A percentile compares a stretch with the other conserved stretches of the same genome.
phyloP scores from a whole-genome alignment of 2,113 vertebrate species.

The Rynchops niger region DNA sequence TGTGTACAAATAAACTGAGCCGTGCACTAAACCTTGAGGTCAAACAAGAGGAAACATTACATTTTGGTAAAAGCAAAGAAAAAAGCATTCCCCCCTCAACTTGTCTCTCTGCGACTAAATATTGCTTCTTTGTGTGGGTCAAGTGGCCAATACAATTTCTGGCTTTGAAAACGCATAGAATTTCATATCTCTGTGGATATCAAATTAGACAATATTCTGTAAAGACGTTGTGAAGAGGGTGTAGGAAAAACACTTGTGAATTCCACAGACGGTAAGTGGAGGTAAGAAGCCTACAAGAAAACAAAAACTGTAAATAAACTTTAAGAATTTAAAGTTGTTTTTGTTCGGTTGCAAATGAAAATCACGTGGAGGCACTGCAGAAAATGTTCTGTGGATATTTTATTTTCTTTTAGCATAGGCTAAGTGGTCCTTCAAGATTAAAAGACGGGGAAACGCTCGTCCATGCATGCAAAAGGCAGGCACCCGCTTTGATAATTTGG shows the following conservation, averaged over 20 bases:
- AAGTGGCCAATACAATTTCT: background rate
- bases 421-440: background rate
- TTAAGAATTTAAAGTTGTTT: background rate
- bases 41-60: background rate
- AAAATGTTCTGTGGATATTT: background rate
- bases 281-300: background rate
- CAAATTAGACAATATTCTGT: background rate
- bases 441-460: background rate
- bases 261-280: background rate
- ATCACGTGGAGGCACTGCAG: rapidly evolving
- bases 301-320: background rate
- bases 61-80: background rate
- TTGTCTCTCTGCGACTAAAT: background rate
- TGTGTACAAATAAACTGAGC: background rate
- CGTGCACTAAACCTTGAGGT: background rate
- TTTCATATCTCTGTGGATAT: background rate
- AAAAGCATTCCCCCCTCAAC: background rate
- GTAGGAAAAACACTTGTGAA: background rate
- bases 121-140: background rate
- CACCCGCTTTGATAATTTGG: background rate
- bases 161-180: background rate
- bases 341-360: background rate
- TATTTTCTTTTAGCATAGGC: background rate
- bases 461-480: background rate
- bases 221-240: background rate